Base-by-base conservation (phyloP, 2,888 invertebrate species). In the Zelleria hepariella region DNA sequence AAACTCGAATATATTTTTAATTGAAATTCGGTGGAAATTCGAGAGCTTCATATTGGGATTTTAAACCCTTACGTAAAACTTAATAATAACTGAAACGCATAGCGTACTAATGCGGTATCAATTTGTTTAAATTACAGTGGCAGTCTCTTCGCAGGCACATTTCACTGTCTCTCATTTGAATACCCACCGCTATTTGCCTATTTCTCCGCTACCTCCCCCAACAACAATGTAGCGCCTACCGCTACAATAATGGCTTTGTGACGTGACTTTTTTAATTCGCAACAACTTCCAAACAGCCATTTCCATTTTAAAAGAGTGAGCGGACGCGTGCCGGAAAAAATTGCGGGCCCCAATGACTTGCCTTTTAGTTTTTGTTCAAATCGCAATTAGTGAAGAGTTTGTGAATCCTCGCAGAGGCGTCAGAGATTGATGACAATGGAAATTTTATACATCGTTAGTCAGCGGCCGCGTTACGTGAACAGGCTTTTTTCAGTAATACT, bases 341-440 rank as follows among this genome's bases (percentile, higher is more conserved):
- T 83, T 82, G 82, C 84, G 83, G 79, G 75, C 69, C 77, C 70
- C 73, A 79, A 84, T 86, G 86, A 86, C 82, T 86, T 72, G 82
- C 81, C 75, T 80, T 86, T 86, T 80, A 84, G 82, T 85, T 86
- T 86, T 86, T 84, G 84, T 86, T 86, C 83, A 86, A 86, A 85
- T 84, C 86, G 85, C 87, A 86, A 86, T 88, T 87, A 87, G 86
- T 83, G 86, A 86, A 78, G 86, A 86, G 84, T 86, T 85, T 81
- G 81, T 77, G 85, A 85, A 84, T 86, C 80, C 86, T 84, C 84
- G 75, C 74, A 82, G 80, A 75, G 79, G 81, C 82, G 86, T 86
- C 87, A 84, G 87, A 86, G 87, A 88, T 88, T 88, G 87, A 87
- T 87, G 87, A 87, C 86, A 86, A 86, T 87, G 86, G 86, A 86